Evolutionary conservation across 2,797 vertebrate species (phyloP).

Genomic region (Tragelaphus oryx): DNA sequence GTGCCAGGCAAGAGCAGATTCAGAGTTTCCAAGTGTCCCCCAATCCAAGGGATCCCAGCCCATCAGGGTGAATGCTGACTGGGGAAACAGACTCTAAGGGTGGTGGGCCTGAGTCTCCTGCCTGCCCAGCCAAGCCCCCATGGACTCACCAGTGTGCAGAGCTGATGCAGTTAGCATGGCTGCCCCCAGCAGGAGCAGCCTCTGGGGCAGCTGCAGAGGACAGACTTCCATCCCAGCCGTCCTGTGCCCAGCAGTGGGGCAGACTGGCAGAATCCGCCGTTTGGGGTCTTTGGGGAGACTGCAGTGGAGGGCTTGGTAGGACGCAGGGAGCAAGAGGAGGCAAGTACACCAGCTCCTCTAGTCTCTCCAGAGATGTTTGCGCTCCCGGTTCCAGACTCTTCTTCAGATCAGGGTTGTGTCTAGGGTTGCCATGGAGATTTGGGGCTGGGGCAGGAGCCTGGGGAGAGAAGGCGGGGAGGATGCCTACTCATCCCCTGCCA

Average conservation of each 20-base stretch:
- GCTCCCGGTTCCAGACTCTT: background rate
- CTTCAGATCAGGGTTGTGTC: constrained; percentile 36
- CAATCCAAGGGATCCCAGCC: background rate
- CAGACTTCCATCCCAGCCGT: background rate
- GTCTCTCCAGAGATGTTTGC: background rate
- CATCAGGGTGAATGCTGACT: background rate
- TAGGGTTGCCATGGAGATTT: constrained; percentile 62
- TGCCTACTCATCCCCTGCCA: background rate
- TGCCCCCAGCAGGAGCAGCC: constrained; percentile 53
- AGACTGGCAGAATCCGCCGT: background rate
- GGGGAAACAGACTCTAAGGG: background rate
- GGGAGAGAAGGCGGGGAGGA: background rate
- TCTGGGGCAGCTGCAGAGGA: background rate
- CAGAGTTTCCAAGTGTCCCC: background rate
- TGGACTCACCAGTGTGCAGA: constrained; percentile 63
- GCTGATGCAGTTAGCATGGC: background rate
- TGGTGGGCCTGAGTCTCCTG: background rate
- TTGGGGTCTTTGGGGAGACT: background rate
- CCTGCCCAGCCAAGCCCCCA: background rate
- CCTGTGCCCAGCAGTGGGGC: background rate
- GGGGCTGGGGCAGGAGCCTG: background rate
- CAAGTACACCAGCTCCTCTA: background rate
- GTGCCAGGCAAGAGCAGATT: background rate
- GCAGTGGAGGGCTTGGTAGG: background rate
- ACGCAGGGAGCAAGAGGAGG: background rate